Base-by-base conservation (phyloP, 1,140 invertebrate species). In the Drosophila fuyamai region DNA sequence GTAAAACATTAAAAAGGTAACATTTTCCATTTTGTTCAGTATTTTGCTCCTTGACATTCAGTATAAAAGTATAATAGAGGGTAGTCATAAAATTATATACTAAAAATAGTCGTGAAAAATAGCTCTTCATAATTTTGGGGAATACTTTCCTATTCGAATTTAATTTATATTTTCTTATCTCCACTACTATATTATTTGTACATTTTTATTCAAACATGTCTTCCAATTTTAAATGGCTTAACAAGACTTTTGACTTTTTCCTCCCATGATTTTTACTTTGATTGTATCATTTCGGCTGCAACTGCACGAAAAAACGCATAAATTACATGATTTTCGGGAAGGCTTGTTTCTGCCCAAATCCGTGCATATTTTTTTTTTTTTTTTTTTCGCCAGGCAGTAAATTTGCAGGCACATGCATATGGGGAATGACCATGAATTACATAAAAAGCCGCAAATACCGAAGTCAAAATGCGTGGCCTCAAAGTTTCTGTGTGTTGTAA, bases 401-500 rank as follows among this genome's bases (percentile, higher is more conserved):
- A 77, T 78, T 71, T 67, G 46, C 61, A 51, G 48, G 54, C 62
- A 60, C 48, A 40, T 59, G 57, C 46, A 77, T 40, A 72, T 74
- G 68, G 66, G 66, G 72, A 88, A 84, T 89, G 81, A 83, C 84
- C 84, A 89, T 89, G 84, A 89, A 89, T 89, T 89, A 89, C 84
- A 89, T 89, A 89, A 89, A 86, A 89, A 89, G 80, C 84, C 85
- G 84, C 84, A 89, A 89, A 89, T 89, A 83, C 84, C 84, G 84
- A 89, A 89, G 84, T 89, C 84, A 84, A 89, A 89, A 89, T 89
- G 84, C 80, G 80, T 88, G 77, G 84, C 67, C 77, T 78, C 73
- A 88, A 80, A 56, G 77, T 35, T 56, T 50, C 38, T 70, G 63
- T 18, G 46, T 44, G 29, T 51, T 50, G 41, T 51, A 81, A 84